phyloP scores from a whole-genome alignment of 2,888 invertebrate genomes.

The Pristionchus exspectatus region DNA sequence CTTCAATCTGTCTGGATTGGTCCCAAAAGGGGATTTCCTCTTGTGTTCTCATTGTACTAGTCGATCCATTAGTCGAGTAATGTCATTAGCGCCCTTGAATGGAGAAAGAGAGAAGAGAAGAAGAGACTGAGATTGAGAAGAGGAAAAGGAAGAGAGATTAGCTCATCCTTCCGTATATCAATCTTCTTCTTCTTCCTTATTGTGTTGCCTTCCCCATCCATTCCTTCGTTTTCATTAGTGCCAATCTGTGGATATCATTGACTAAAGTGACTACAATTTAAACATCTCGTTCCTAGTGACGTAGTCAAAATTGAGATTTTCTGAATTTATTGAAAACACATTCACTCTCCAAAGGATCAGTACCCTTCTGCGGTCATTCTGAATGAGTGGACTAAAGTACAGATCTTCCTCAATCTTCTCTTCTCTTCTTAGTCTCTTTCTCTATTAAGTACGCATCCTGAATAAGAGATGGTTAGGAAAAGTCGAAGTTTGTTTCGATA shows the following conservation, averaged over 20 bases:
- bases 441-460: slow-evolving; percentile 17
- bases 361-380: background rate
- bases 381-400: background rate
- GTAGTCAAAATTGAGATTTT: background rate
- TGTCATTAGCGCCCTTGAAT: slow-evolving; percentile 28
- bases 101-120: slow-evolving; percentile 1
- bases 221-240: background rate
- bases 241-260: background rate
- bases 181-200: background rate
- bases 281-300: background rate
- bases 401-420: background rate
- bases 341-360: no score
- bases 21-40: background rate
- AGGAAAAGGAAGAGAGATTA: slow-evolving; percentile 5
- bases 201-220: background rate
- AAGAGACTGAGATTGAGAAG: slow-evolving; percentile 19
- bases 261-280: slow-evolving; percentile 9
- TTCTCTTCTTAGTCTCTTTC: slow-evolving; percentile 2
- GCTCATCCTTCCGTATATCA: slow-evolving; percentile 38
- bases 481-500: background rate
- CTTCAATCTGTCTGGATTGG: background rate
- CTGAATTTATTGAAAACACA: no score
- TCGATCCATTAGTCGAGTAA: slow-evolving; percentile 40
- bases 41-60: slow-evolving; percentile 25
- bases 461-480: background rate